Base-by-base conservation (phyloP, 1,140 invertebrate species). In the Lithobius niger region DNA sequence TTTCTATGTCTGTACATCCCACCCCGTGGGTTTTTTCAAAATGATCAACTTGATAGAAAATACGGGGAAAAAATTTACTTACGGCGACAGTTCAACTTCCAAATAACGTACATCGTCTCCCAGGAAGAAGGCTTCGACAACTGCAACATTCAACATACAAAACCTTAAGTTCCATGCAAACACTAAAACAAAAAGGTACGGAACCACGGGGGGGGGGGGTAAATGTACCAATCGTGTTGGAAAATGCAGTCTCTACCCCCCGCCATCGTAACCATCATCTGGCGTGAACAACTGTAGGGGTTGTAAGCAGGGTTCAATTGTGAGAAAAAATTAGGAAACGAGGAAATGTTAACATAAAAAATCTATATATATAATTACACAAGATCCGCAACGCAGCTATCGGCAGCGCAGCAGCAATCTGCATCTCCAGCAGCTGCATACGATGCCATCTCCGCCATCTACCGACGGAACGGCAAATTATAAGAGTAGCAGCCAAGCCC, bases 71-170 rank as follows among this genome's bases (percentile, higher is more conserved):
- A 3, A 16, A 3, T 21, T 31, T 57, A 70, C 69, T 69, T 60
- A 71, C 67, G 71, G 70, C 42, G 61, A 63, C 36, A 74, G 62
- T 60, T 73, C 71, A 15, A 73, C 61, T 64, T 74, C 72, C 10
- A 74, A 55, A 55, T 74, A 74, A 45, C 67, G 62, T 10, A 69
- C 62, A 27, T 66, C 54, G 40, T 68, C 64, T 57, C 67, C 67
- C 19, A 73, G 53, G 53, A 74, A 71, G 60, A 74, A 73, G 0
- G 64, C 65, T 61, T 74, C 72, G n/a, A 69, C 71, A 55, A 74
- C 72, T 71, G 26, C 19, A 67, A 60, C 49, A 54, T 53, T n/a
- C 2, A 10, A 49, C 10, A 49, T 28, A 45, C 16, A 27, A 21
- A 53, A 27, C 18, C 15, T 16, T 42, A 54, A 43, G 19, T n/a